Evolutionary conservation across 1,140 invertebrate species (phyloP).

Genomic region (Brachionus koreanus): DNA sequence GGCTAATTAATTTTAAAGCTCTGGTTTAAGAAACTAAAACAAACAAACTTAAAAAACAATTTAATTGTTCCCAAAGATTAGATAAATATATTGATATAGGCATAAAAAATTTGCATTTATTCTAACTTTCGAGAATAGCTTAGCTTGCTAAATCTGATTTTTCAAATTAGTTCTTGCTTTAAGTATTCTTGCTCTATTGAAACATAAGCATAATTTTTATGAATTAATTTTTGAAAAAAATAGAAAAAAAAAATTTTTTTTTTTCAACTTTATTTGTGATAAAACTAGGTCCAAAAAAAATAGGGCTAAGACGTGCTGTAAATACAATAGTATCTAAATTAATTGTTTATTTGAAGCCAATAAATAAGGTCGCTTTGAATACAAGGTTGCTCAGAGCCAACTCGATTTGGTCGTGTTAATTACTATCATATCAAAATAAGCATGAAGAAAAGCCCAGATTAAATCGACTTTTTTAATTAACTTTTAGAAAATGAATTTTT

Average conservation of each 20-base stretch:
- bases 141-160: background rate
- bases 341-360: background rate
- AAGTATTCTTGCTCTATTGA: background rate
- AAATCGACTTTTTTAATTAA: constrained; percentile 20
- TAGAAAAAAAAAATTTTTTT: background rate
- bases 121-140: background rate
- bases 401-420: background rate
- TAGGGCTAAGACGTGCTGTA: background rate
- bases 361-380: background rate
- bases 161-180: background rate
- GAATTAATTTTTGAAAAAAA: background rate
- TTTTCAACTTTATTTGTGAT: background rate
- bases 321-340: background rate
- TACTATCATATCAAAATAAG: background rate
- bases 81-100: constrained; percentile 4
- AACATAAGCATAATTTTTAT: constrained; percentile 15
- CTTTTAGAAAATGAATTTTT: background rate
- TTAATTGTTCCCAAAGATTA: background rate
- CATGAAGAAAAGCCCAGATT: constrained; percentile 7
- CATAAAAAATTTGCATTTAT: background rate
- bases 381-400: background rate
- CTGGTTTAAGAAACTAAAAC: background rate
- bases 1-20: background rate
- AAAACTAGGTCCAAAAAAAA: background rate
- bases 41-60: background rate